A percentile compares a stretch with the other conserved stretches of the same genome.
phyloP scores from a whole-genome alignment of 1,140 invertebrate genomes.

The Telenomus remus region DNA sequence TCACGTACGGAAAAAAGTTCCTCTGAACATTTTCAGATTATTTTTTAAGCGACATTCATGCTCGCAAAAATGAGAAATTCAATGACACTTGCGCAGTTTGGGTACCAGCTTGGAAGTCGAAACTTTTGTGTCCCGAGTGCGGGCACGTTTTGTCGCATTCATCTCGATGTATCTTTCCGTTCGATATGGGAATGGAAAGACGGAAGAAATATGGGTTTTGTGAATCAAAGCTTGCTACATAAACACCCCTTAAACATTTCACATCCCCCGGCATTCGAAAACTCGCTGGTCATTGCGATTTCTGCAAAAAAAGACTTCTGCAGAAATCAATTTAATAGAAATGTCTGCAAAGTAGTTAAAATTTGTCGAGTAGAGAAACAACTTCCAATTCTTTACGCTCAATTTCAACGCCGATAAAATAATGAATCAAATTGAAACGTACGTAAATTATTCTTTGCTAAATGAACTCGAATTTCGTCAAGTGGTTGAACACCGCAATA shows the following conservation, averaged over 20 bases:
- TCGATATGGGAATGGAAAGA: conserved; percentile 9
- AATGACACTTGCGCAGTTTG: conserved; percentile 16
- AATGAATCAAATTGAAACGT: too few relatives aligned
- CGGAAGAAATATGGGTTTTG: conserved; percentile 24
- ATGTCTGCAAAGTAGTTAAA: too few relatives aligned
- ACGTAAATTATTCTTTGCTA: too few relatives aligned
- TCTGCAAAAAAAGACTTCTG: conserved; percentile 3
- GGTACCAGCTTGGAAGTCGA: conserved; percentile 24
- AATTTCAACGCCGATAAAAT: too few relatives aligned
- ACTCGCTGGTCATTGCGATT: conserved; percentile 1
- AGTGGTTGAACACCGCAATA: too few relatives aligned
- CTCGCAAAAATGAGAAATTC: conserved; percentile 13
- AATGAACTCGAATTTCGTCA: too few relatives aligned
- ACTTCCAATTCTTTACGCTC: too few relatives aligned
- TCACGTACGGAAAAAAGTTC: background rate
- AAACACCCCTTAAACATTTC: conserved; percentile 27
- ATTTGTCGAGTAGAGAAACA: too few relatives aligned
- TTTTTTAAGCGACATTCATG: conserved; percentile 11
- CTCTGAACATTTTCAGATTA: conserved; percentile 4
- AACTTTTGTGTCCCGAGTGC: conserved; percentile 25
- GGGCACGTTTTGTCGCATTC: conserved; percentile 46
- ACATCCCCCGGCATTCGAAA: background rate
- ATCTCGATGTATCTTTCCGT: conserved; percentile 40
- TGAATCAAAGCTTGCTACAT: conserved; percentile 37
- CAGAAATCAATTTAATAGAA: too few relatives aligned